Conservation (phyloP, 2,113 vertebrate species). For the Callaeas wilsoni region DNA sequence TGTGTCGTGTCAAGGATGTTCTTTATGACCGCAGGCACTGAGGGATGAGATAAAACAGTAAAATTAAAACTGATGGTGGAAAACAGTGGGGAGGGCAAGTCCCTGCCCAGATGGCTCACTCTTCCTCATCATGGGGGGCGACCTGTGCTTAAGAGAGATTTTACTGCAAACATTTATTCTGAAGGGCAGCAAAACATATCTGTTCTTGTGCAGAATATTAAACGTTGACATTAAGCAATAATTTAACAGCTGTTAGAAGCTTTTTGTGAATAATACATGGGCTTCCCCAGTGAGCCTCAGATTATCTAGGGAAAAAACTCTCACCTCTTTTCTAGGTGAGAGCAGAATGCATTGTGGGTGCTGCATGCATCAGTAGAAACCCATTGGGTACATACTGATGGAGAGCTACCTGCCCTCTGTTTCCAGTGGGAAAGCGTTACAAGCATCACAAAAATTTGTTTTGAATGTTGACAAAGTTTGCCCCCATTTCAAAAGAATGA, state of each 20-base stretch:
- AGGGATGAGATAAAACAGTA: background rate
- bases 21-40: fast-evolving
- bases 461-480: background rate
- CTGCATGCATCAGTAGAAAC: background rate
- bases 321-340: background rate
- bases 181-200: background rate
- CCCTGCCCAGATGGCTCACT: background rate
- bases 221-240: conserved; percentile 30
- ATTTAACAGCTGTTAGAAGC: background rate
- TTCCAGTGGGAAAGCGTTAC: background rate
- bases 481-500: background rate
- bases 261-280: conserved; percentile 23
- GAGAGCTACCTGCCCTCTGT: background rate
- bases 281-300: background rate
- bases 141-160: background rate
- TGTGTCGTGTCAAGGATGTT: fast-evolving
- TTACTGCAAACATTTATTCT: background rate
- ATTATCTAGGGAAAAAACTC: background rate
- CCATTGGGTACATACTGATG: fast-evolving
- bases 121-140: background rate
- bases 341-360: background rate
- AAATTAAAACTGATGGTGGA: background rate
- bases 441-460: background rate
- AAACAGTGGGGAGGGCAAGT: background rate
- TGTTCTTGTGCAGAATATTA: background rate